Conservation (phyloP, 2,888 invertebrate species). For the Hemithea aestivaria region DNA sequence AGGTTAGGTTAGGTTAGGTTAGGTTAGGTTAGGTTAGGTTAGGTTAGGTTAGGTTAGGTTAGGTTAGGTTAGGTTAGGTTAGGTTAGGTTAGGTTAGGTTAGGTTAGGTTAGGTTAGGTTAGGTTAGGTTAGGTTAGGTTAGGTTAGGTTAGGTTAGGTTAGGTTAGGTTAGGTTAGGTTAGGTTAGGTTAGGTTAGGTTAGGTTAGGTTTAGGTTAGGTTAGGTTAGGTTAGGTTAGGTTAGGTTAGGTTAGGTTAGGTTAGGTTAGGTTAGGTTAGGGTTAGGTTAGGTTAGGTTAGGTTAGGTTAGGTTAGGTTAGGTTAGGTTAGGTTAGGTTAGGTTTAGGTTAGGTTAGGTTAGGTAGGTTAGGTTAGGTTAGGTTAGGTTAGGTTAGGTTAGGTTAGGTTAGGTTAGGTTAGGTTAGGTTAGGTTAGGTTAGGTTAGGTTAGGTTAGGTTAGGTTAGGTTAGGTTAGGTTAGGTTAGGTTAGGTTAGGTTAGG, state of each 20-base stretch:
- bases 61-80: conserved; percentile 33
- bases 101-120: conserved; percentile 34
- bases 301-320: conserved; percentile 32
- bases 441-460: conserved; percentile 32
- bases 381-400: conserved; percentile 32
- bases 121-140: conserved; percentile 33
- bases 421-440: conserved; percentile 32
- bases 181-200: conserved; percentile 34
- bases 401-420: conserved; percentile 31
- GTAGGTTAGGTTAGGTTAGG: too few relatives aligned
- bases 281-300: conserved; percentile 28
- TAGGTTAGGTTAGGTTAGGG: too few relatives aligned
- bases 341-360: too few relatives aligned
- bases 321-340: too few relatives aligned
- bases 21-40: conserved; percentile 27
- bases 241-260: conserved; percentile 29
- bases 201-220: conserved; percentile 31
- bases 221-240: conserved; percentile 30
- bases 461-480: conserved; percentile 33
- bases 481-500: conserved; percentile 30
- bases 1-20: conserved; percentile 27
- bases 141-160: conserved; percentile 26
- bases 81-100: conserved; percentile 34
- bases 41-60: conserved; percentile 28
- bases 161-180: conserved; percentile 29